Evolutionary conservation across 2,888 invertebrate genomes (phyloP).

Genomic region (Diadegma fenestrale): DNA sequence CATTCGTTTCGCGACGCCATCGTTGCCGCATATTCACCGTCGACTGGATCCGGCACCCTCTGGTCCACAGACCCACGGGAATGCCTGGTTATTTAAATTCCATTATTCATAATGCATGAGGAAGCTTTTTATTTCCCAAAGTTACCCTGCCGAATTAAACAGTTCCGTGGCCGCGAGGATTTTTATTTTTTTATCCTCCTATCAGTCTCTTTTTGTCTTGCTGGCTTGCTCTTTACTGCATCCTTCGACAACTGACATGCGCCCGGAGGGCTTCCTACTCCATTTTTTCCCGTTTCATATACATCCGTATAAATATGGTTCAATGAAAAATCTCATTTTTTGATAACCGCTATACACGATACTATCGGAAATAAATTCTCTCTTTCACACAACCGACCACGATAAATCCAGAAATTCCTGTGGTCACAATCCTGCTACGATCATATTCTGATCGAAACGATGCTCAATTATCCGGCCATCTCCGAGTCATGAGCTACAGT

Average conservation of each 20-base stretch:
- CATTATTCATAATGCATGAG: constrained; percentile 83
- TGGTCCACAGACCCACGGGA: constrained; percentile 70
- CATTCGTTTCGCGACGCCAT: constrained; percentile 32
- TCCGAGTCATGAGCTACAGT: constrained; percentile 38
- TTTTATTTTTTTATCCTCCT: constrained; percentile 72
- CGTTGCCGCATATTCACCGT: constrained; percentile 65
- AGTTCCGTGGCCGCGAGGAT: constrained; percentile 72
- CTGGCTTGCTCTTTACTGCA: constrained; percentile 48
- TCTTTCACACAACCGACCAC: not conserved
- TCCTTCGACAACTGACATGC: constrained; percentile 51
- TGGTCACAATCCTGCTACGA: not conserved
- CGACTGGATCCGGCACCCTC: constrained; percentile 73
- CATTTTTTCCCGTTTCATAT: constrained; percentile 36
- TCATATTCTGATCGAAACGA: not conserved
- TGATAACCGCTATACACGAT: not conserved
- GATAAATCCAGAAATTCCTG: not conserved
- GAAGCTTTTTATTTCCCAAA: constrained; percentile 75
- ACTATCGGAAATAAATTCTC: not conserved
- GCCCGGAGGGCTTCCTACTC: constrained; percentile 27
- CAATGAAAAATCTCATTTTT: not conserved
- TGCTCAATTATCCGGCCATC: not conserved
- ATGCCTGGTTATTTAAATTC: constrained; percentile 80
- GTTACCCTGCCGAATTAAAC: constrained; percentile 78
- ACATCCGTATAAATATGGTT: not conserved
- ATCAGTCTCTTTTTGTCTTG: constrained; percentile 57